phyloP scores from a whole-genome alignment of 2,888 invertebrate genomes.

The Matsumyia berberina region DNA sequence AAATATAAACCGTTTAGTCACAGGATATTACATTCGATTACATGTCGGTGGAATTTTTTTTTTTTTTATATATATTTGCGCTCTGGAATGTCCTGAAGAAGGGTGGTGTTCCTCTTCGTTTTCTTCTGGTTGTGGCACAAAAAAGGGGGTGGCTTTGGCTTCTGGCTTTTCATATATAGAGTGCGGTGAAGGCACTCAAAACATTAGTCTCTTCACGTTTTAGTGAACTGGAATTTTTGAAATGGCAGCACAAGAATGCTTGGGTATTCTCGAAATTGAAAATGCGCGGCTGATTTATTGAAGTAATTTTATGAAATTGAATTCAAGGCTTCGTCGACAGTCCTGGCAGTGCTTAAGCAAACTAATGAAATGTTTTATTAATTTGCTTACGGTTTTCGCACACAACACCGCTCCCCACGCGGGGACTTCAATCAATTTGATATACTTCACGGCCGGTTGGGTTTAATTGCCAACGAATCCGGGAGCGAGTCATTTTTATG shows the following conservation, averaged over 20 bases:
- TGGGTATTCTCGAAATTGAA: constrained; percentile 50
- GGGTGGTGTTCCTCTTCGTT: constrained; percentile 31
- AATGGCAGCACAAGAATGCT: constrained; percentile 42
- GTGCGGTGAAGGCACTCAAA: constrained; percentile 31
- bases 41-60: constrained; percentile 78
- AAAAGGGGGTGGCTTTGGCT: constrained; percentile 36
- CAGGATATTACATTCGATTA: constrained; percentile 84
- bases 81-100: constrained; percentile 56
- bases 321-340: constrained; percentile 6
- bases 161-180: neutral
- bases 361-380: constrained; percentile 54
- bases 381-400: constrained; percentile 62
- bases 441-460: constrained; percentile 73
- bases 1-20: constrained; percentile 85
- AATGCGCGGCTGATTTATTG: constrained; percentile 71
- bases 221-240: constrained; percentile 70
- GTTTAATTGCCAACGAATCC: constrained; percentile 67
- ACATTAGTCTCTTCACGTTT: constrained; percentile 45
- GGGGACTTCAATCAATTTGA: constrained; percentile 66
- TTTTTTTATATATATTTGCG: constrained; percentile 44
- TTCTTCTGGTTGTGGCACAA: constrained; percentile 22
- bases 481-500: constrained; percentile 47
- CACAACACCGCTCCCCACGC: constrained; percentile 18
- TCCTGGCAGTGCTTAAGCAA: constrained; percentile 40
- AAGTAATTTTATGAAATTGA: constrained; percentile 68